Evolutionary conservation across 1,140 invertebrate species (phyloP), one percentile per base, ranked within the genome.

Genomic region (Druon quercuslanigerum): DNA sequence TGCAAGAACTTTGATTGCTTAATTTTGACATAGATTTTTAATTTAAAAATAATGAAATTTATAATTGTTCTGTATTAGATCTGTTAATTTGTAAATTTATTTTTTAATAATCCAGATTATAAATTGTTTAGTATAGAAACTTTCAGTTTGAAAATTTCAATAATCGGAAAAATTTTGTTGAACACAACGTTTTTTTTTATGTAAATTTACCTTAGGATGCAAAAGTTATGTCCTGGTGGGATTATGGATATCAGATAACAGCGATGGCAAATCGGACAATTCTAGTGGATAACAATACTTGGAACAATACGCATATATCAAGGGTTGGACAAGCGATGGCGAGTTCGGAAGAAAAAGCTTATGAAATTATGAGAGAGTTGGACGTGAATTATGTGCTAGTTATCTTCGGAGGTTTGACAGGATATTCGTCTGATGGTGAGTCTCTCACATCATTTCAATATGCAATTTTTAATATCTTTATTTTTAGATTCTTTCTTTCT

Each of bases 161-260:
- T 16, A 71, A 40, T 14, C 14, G n/a, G 50, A 76, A 51, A 25
- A 71, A 66, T 52, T 74, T 50, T 56, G 1, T 46, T 46, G 40
- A 46, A 46, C 7, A 11, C 80, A n/a, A 72, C 72, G 25, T 70
- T 20, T 71, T 72, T 2, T 56, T 73, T 74, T 2, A n/a, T 20
- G 75, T 46, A 46, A 46, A 46, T 46, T 46, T 83, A 51, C 78
- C 75, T 87, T 71, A 97, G 95, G 95, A 99, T 92, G 95, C 98
- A 5, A 96, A 97, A 92, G 95, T 99, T 52, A 99, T 99, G 98
- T 99, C 97, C 2, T 99, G 98, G 98, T 99, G 98, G 98, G 98
- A 99, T 95, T 99, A 99, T 92, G 98, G 98, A 8, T 99, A 99
- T 92, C 98, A 99, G 92, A 99, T 99, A 92, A 99, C 98, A 20